Base-by-base conservation (phyloP, 1,140 invertebrate species). In the Brachionus manjavacas region DNA sequence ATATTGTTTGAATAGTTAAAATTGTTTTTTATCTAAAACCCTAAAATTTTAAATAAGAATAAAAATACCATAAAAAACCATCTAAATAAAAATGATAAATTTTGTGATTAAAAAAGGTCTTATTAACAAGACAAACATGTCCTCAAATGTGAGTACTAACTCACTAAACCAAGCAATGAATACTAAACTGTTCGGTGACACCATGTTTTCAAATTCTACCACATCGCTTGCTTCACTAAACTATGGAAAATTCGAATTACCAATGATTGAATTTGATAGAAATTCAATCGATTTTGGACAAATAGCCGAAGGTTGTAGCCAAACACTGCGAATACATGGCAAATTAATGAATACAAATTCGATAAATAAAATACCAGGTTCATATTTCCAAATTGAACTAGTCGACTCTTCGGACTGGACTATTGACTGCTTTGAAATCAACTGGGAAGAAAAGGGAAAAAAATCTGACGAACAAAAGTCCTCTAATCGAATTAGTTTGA, bases 231-330 rank as follows among this genome's bases (percentile, higher is more conserved):
- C 72, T 4, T 76, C 43, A 16, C 2, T 14, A 49, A 46, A 49
- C 43, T 23, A 28, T 52, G 39, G 72, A 60, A 81, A 68, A 81
- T 64, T 60, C n/a, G 79, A 81, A 23, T 14, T 81, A 43, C 79
- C 79, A 11, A 9, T 43, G 20, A 64, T 81, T 14, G 79, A 81
- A 68, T 68, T 81, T 23, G 79, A 81, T 64, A 60, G 64, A 39
- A 64, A 16, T 20, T 41, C 25, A 28, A 68, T 81, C n/a, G 79
- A 81, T 68, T 81, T 81, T 64, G 79, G 79, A 16, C 52, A 81
- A 7, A 35, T 81, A 11, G 64, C 79, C 39, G 79, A 68, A 20
- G 79, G 79, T 11, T 81, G 79, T 25, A n/a, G 35, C 6, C 52
- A 68, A 60, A 41, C 7, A n/a, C 3, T 81, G 23, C 20, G 79